phyloP scores from a whole-genome alignment of 1,140 invertebrate species.

The Helicoverpa armigera region DNA sequence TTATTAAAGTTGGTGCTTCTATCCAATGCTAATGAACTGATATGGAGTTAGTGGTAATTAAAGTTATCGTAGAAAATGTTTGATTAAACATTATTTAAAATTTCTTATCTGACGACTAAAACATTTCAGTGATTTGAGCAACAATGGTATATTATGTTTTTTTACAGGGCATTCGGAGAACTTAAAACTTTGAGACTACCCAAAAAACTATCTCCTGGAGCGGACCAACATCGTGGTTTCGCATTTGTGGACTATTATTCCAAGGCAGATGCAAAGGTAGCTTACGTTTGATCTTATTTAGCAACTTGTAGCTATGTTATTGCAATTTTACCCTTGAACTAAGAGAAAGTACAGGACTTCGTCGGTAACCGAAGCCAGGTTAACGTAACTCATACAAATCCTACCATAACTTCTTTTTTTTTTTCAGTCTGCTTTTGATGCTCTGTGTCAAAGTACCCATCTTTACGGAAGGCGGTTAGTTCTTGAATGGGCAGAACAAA shows the following conservation, averaged over 20 bases:
- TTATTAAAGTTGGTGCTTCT: too few species aligned
- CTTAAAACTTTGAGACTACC: constrained; percentile 96
- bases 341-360: too few species aligned
- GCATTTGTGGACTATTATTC: constrained; percentile 97
- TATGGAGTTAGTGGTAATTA: constrained; percentile 41
- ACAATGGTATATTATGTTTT: constrained; percentile 37
- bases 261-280: constrained; percentile 96
- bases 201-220: constrained; percentile 93
- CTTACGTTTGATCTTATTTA: neutral
- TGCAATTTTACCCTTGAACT: too few species aligned
- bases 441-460: constrained; percentile 98
- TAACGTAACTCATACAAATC: neutral
- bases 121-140: neutral
- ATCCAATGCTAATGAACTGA: constrained; percentile 39
- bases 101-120: constrained; percentile 8
- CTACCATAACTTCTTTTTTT: constrained; percentile 27
- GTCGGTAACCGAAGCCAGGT: too few species aligned
- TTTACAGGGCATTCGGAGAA: constrained; percentile 96
- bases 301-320: neutral
- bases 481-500: constrained; percentile 97
- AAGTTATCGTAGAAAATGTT: constrained; percentile 29
- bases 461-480: constrained; percentile 98
- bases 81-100: constrained; percentile 40
- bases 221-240: constrained; percentile 97
- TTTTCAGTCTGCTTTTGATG: constrained; percentile 95